phyloP scores from a whole-genome alignment of 2,888 invertebrate genomes.

The Eumerus sabulonum region DNA sequence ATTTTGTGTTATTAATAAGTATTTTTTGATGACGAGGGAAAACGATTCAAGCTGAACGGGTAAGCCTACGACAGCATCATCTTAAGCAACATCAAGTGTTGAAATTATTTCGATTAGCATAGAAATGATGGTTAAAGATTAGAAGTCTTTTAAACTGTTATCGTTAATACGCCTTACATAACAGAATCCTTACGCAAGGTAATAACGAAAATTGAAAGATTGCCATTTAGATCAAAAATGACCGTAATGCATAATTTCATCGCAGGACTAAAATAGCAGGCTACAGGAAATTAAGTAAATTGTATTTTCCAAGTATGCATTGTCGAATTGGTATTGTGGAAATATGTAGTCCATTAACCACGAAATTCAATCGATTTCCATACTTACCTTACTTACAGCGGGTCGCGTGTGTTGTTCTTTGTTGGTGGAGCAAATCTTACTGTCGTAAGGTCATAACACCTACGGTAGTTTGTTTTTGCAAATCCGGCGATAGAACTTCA shows the following conservation, averaged over 20 bases:
- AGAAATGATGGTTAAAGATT: conserved; percentile 71
- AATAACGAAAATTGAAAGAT: conserved; percentile 57
- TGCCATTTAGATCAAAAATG: conserved; percentile 58
- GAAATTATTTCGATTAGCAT: conserved; percentile 74
- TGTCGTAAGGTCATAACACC: no score
- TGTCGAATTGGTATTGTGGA: no score
- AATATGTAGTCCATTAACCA: no score
- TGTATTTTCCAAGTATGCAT: no score
- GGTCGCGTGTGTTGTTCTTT: no score
- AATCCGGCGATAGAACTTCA: no score
- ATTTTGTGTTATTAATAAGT: conserved; percentile 64
- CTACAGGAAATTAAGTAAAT: conserved; percentile 40
- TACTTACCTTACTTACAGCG: no score
- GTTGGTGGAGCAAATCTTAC: no score
- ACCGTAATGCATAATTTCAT: conserved; percentile 41
- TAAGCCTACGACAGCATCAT: conserved; percentile 47
- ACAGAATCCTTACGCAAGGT: conserved; percentile 47
- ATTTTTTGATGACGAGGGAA: conserved; percentile 67
- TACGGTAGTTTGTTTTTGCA: no score
- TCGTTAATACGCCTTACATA: conserved; percentile 32
- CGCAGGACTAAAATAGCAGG: conserved; percentile 29
- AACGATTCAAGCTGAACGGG: conserved; percentile 55
- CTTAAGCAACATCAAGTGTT: conserved; percentile 55
- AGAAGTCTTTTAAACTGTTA: conserved; percentile 23
- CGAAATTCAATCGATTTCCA: no score